Percentiles rank a stretch among this genome's conserved stretches.
Conservation (phyloP, 1,140 invertebrate genomes). For the Drosophila funebris region DNA sequence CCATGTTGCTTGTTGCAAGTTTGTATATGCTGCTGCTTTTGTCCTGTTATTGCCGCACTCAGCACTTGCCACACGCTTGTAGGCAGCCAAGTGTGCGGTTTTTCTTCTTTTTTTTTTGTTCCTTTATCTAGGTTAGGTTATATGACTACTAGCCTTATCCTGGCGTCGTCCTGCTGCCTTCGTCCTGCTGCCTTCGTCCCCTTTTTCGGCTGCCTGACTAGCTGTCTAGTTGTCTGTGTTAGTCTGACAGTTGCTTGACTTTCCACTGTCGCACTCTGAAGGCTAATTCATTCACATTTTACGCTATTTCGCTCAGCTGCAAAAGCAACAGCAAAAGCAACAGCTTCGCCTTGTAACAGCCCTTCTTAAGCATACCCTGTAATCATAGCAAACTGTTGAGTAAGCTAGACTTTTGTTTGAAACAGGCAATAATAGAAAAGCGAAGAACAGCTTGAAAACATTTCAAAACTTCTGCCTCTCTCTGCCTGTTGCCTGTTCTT, state of each 20-base stretch:
- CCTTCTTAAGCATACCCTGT: constrained; percentile 22
- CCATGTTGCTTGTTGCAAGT: constrained; percentile 68
- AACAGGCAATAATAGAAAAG: no score
- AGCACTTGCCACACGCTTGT: constrained; percentile 10
- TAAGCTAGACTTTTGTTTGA: no score
- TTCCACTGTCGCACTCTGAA: constrained; percentile 51
- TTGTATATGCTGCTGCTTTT: constrained; percentile 73
- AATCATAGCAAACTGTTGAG: not conserved
- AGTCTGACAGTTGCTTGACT: constrained; percentile 40
- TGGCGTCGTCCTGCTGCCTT: constrained; percentile 6
- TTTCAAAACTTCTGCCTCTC: no score
- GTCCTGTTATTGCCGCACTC: constrained; percentile 59
- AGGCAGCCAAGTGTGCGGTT: constrained; percentile 77
- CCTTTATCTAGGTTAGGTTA: constrained; percentile 69
- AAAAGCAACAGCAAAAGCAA: constrained; percentile 15
- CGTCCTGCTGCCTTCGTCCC: not conserved
- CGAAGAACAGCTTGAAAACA: no score
- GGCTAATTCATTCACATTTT: constrained; percentile 74
- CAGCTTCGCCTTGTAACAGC: constrained; percentile 21
- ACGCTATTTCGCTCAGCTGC: constrained; percentile 33
- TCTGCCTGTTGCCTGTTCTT: no score
- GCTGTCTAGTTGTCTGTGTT: constrained; percentile 4
- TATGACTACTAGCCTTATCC: constrained; percentile 32
- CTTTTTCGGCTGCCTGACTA: not conserved
- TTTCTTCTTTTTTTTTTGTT: no score